Evolutionary conservation across 2,113 vertebrate species (phyloP), one percentile per base, ranked within the genome.

Genomic region (Amazona vittata): DNA sequence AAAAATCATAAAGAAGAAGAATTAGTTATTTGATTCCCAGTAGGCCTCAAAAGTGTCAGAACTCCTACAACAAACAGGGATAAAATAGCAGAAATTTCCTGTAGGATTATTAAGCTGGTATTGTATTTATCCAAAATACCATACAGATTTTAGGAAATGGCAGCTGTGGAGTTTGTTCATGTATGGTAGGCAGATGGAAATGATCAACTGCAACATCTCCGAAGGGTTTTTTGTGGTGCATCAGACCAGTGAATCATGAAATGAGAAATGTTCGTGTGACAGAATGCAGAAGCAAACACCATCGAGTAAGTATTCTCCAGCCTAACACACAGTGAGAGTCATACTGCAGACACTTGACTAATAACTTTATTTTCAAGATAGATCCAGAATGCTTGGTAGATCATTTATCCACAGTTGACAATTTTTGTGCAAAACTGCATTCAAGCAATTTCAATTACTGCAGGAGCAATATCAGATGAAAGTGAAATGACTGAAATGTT

Each of bases 231-330:
- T 96, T 93, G 87, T 87, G 67, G 68, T 79, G 74, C 49, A 69
- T 94, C 76, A 95, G 78, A 82, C 64, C 95, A 91, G 55, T 95
- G 93, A 96, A 28, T 94, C 96, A 93, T 96, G 90, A 97, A 97
- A 97, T 90, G 83, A 96, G 92, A 95, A 90, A 86, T 75, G 28
- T 91, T 93, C 83, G 43, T 76, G 64, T 82, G 89, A 76, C 79
- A 89, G 67, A 89, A 79, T 49, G 35, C 41, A 86, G 37, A 52
- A 95, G 49, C 33, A 69, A 89, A 68, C 24, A 53, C 29, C 14
- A 46, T 50, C 73, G 39, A 62, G 57, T 68, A 35, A 71, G 5
- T 43, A 25, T 82, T 75, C 33, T 84, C 47, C 57, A 76, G 37
- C 25, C n/a, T 83, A 73, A 90, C 9, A 24, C 6, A 57, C 25